Evolutionary conservation across 2,797 vertebrate genomes (phyloP).

Genomic region (Micromesistius poutassou): DNA sequence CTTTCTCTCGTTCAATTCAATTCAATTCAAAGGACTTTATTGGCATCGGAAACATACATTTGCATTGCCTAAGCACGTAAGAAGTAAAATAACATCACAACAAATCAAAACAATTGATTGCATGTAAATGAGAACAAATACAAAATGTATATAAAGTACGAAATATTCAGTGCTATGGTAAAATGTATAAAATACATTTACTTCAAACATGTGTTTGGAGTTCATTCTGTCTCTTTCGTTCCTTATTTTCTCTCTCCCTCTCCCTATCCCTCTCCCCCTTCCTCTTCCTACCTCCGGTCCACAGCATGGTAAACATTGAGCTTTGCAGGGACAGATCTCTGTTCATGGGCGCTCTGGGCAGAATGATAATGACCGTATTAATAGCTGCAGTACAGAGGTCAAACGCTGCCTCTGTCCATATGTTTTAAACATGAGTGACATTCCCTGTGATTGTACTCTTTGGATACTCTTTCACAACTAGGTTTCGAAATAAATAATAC

Average conservation of each 20-base stretch:
- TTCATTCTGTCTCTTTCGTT: neutral
- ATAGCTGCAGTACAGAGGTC: neutral
- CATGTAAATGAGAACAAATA: neutral
- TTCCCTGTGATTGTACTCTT: neutral
- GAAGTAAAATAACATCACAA: no score
- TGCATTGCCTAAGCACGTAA: neutral
- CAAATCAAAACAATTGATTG: neutral
- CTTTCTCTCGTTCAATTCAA: neutral
- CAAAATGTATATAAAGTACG: no score
- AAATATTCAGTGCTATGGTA: no score
- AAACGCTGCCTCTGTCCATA: neutral
- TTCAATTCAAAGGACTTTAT: neutral
- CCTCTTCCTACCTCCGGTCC: slow-evolving; percentile 4
- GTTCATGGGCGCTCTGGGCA: neutral
- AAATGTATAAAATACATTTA: no score
- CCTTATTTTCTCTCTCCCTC: neutral
- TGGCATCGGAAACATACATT: neutral
- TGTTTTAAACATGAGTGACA: slow-evolving; percentile 1
- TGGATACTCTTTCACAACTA: neutral
- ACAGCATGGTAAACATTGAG: slow-evolving; percentile 5
- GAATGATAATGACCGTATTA: neutral
- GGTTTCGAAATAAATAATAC: neutral
- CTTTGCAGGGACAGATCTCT: neutral
- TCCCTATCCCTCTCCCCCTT: neutral
- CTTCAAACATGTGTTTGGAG: no score